phyloP scores from a whole-genome alignment of 2,888 invertebrate species.

The Tridacna gigas region DNA sequence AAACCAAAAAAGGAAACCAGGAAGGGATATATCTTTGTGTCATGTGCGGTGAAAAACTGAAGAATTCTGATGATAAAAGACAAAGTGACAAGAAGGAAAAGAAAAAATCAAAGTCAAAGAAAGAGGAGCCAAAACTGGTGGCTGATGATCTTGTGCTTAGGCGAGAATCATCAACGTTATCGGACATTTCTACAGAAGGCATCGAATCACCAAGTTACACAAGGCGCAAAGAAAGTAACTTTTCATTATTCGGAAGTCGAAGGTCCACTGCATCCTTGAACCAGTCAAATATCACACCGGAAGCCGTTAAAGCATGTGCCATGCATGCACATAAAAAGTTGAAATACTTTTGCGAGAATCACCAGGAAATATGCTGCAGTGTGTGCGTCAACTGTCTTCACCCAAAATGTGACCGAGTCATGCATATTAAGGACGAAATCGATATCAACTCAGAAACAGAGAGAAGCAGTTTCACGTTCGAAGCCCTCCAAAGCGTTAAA shows the following conservation, averaged over 20 bases:
- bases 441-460: slow-evolving; percentile 38
- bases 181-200: neutral
- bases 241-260: slow-evolving; percentile 25
- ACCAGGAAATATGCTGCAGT: slow-evolving; percentile 63
- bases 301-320: slow-evolving; percentile 30
- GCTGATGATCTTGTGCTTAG: neutral
- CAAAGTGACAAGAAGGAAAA: neutral
- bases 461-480: slow-evolving; percentile 32
- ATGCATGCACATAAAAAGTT: slow-evolving; percentile 62
- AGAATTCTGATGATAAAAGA: slow-evolving; percentile 3
- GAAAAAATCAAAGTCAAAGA: neutral
- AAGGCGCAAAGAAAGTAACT: slow-evolving; percentile 8
- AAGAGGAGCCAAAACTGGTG: neutral
- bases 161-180: neutral
- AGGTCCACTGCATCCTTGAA: slow-evolving; percentile 16
- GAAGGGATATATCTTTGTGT: slow-evolving; percentile 47
- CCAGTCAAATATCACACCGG: neutral
- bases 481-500: slow-evolving; percentile 41
- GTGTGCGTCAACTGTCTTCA: slow-evolving; percentile 62
- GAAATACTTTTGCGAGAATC: slow-evolving; percentile 65
- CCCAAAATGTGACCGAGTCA: slow-evolving; percentile 55
- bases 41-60: slow-evolving; percentile 58
- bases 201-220: neutral
- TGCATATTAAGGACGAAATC: slow-evolving; percentile 62
- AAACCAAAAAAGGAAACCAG: slow-evolving; percentile 14